Evolutionary conservation across 1,140 invertebrate genomes (phyloP).

Genomic region (Hesperophylax magnus): DNA sequence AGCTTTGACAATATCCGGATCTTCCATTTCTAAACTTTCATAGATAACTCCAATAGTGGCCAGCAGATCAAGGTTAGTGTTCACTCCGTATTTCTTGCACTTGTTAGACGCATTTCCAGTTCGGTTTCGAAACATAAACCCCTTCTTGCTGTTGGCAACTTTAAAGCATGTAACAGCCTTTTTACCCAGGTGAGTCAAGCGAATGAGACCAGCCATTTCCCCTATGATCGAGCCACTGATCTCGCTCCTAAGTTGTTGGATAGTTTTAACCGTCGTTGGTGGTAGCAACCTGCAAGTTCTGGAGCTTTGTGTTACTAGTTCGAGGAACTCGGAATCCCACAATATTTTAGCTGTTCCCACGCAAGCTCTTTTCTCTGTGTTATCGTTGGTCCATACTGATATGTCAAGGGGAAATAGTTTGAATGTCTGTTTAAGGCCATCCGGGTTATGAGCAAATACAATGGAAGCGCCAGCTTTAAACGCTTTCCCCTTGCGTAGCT

Average conservation of each 20-base stretch:
- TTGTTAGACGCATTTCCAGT: background rate
- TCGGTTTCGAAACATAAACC: conserved; percentile 4
- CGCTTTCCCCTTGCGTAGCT: background rate
- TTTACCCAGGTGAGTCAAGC: conserved; percentile 28
- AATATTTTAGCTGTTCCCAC: conserved; percentile 35
- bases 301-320: conserved; percentile 10
- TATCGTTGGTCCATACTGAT: conserved; percentile 40
- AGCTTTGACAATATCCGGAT: conserved; percentile 30
- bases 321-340: conserved; percentile 38
- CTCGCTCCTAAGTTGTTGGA: conserved; percentile 10
- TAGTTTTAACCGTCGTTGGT: conserved; percentile 8
- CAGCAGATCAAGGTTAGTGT: background rate
- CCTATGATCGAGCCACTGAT: conserved; percentile 23
- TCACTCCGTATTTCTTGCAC: conserved; percentile 36
- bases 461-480: conserved; percentile 45
- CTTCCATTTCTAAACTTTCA: conserved; percentile 43
- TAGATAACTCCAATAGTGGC: conserved; percentile 16
- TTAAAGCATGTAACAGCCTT: conserved; percentile 36
- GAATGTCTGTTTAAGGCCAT: conserved; percentile 36
- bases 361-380: conserved; percentile 24
- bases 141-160: background rate
- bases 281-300: background rate
- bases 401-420: conserved; percentile 34
- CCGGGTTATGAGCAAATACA: conserved; percentile 38
- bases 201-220: conserved; percentile 23